A percentile compares a stretch with the other conserved stretches of the same genome.
These are phyloP conservation scores for Amblyornis subalaris DNA, from an alignment of 2,113 vertebrate species.

Conservation along the genomic window DNA sequence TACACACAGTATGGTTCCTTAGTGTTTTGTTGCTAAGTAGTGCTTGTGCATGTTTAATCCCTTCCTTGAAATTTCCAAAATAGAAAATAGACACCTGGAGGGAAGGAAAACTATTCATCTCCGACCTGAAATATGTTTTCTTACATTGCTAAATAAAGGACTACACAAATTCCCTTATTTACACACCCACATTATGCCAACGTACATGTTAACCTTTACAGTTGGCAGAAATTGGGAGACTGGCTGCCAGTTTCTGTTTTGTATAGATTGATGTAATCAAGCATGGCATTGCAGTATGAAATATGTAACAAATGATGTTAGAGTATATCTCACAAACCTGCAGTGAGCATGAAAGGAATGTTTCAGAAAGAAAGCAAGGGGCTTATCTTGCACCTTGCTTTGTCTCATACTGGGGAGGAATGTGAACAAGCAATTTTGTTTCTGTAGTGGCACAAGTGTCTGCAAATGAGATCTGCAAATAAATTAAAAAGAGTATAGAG, in stretches of 20 bases:
- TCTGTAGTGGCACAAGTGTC: neutral
- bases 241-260: constrained; percentile 67
- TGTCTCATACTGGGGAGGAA: neutral
- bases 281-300: constrained; percentile 64
- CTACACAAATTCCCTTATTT: constrained; percentile 64
- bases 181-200: constrained; percentile 70
- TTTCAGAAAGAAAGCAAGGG: neutral
- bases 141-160: constrained; percentile 67
- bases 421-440: neutral
- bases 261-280: constrained; percentile 66
- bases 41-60: constrained; percentile 65
- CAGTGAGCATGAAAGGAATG: neutral
- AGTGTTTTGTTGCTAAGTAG: constrained; percentile 66
- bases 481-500: neutral
- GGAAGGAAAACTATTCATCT: constrained; percentile 64
- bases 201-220: constrained; percentile 71
- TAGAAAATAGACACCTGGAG: constrained; percentile 68
- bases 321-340: constrained; percentile 33
- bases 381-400: neutral
- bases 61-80: constrained; percentile 64
- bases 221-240: constrained; percentile 67
- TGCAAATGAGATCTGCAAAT: neutral
- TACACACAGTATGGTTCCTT: constrained; percentile 64
- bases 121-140: constrained; percentile 66
- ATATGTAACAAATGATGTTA: constrained; percentile 63